These are phyloP conservation scores for Magallana angulata DNA, from an alignment of 1,140 invertebrate genomes.

Conservation along the genomic window DNA sequence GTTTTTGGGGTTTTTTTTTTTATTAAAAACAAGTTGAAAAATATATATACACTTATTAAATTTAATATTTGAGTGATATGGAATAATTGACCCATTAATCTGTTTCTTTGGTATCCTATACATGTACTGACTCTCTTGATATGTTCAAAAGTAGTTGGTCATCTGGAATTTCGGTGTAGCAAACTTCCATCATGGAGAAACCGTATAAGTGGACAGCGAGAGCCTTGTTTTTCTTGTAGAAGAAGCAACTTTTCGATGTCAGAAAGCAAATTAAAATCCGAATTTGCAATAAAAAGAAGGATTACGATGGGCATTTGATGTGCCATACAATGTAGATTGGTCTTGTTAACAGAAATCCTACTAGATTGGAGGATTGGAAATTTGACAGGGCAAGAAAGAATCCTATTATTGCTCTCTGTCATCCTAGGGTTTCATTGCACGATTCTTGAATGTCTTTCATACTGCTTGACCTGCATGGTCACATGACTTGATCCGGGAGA, in stretches of 20 bases:
- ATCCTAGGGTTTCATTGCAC: conserved; percentile 24
- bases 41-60: no score
- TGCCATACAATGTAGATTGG: conserved; percentile 29
- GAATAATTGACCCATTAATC: no score
- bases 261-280: conserved; percentile 22
- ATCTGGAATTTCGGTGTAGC: neutral
- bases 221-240: conserved; percentile 5
- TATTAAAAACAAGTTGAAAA: no score
- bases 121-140: no score
- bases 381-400: conserved; percentile 27
- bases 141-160: neutral
- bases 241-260: conserved; percentile 14
- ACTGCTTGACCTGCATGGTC: conserved; percentile 10
- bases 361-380: conserved; percentile 22
- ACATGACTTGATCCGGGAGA: neutral
- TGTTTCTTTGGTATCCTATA: no score
- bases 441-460: conserved; percentile 4
- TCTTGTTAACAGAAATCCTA: conserved; percentile 36
- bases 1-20: no score
- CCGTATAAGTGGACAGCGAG: neutral
- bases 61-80: no score
- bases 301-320: conserved; percentile 15
- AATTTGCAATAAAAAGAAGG: conserved; percentile 21
- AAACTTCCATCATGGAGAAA: neutral
- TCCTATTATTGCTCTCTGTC: conserved; percentile 33